These are phyloP conservation scores for Popillia japonica DNA, from an alignment of 1,140 invertebrate species.

Conservation along the genomic window DNA sequence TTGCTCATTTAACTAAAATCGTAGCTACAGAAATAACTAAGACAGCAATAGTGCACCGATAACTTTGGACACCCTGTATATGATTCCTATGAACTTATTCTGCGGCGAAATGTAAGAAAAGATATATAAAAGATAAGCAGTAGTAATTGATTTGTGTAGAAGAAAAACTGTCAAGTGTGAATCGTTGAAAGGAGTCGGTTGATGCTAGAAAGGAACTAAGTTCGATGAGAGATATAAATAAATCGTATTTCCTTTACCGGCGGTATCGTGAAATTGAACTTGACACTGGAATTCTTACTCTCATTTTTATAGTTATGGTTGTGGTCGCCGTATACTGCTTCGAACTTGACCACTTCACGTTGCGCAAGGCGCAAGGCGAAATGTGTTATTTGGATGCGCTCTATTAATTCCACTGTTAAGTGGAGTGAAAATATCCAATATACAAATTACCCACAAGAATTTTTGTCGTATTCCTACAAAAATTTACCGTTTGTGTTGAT, in stretches of 20 bases:
- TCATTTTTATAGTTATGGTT: slow-evolving; percentile 19
- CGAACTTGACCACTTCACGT: slow-evolving; percentile 14
- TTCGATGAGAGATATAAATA: slow-evolving; percentile 8
- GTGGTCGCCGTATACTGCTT: slow-evolving; percentile 1
- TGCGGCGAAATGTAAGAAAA: too few species aligned
- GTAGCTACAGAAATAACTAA: too few species aligned
- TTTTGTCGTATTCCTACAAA: not conserved
- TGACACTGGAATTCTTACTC: slow-evolving; percentile 32
- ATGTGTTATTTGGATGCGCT: slow-evolving; percentile 15
- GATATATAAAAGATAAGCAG: not conserved
- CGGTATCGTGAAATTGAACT: slow-evolving; percentile 32
- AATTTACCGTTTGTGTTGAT: not conserved
- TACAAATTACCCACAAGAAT: slow-evolving; percentile 1
- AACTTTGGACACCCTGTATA: too few species aligned
- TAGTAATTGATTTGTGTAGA: not conserved
- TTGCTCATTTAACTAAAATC: too few species aligned
- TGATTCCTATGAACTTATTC: too few species aligned
- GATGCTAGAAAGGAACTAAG: not conserved
- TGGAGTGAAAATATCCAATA: slow-evolving; percentile 1
- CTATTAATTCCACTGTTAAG: slow-evolving; percentile 13
- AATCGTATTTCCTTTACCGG: not conserved
- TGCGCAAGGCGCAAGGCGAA: not conserved
- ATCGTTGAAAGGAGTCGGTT: not conserved
- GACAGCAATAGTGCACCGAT: too few species aligned
- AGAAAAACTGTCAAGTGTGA: not conserved